Conservation (phyloP, 2,888 invertebrate genomes). For the Megamerina dolium region DNA sequence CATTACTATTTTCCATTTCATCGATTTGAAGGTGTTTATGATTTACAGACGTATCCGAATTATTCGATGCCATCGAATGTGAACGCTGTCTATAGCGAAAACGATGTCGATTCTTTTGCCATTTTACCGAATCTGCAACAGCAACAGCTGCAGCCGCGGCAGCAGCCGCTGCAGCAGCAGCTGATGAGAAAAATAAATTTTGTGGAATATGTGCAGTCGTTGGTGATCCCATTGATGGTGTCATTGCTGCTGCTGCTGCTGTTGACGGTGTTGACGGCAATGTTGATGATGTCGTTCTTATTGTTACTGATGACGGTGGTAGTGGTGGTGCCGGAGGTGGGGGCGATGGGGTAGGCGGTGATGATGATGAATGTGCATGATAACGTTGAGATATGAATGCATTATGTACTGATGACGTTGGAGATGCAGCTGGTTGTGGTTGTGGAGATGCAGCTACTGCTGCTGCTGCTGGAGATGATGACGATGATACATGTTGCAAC, state of each 20-base stretch:
- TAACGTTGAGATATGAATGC: too few relatives aligned
- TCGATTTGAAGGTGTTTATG: too few relatives aligned
- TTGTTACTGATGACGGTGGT: background rate
- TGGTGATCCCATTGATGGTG: conserved; percentile 3
- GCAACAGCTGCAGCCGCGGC: conserved; percentile 27
- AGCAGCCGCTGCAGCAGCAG: conserved; percentile 32
- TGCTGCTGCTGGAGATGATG: too few relatives aligned
- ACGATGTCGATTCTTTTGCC: too few relatives aligned
- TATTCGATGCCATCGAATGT: too few relatives aligned
- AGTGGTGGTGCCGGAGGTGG: background rate
- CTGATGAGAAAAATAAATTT: conserved; percentile 54
- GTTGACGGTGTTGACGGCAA: conserved; percentile 3
- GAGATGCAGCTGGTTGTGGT: background rate
- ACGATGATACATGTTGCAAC: conserved; percentile 9
- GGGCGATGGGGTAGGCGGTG: conserved; percentile 8
- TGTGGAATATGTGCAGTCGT: conserved; percentile 40
- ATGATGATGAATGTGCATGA: conserved; percentile 4
- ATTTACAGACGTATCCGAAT: too few relatives aligned
- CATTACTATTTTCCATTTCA: conserved; percentile 7
- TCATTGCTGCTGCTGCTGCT: conserved; percentile 6
- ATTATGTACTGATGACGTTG: background rate
- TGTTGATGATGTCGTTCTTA: background rate
- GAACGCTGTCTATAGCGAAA: too few relatives aligned
- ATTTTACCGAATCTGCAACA: conserved; percentile 4
- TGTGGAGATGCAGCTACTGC: conserved; percentile 1